phyloP scores from a whole-genome alignment of 2,113 vertebrate genomes.

The Anoplopoma fimbria region DNA sequence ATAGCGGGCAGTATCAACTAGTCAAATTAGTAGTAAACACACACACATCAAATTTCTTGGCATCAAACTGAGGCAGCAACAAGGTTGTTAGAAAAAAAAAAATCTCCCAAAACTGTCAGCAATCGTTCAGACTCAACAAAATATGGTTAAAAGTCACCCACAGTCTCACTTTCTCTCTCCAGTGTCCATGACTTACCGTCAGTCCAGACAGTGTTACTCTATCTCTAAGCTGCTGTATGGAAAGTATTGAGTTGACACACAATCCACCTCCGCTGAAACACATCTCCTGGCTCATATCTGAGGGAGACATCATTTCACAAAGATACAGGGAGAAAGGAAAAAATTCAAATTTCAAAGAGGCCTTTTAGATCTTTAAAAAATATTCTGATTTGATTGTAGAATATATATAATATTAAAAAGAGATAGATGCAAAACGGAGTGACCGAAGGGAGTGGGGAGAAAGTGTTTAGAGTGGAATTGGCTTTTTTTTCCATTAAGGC shows the following conservation, averaged over 20 bases:
- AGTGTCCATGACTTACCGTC: constrained; percentile 17
- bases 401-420: not conserved
- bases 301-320: not conserved
- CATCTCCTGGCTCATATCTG: constrained; percentile 14
- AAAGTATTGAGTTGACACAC: constrained; percentile 62
- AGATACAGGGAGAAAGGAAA: not conserved
- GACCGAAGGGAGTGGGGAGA: constrained; percentile 13
- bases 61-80: not conserved
- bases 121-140: constrained; percentile 8
- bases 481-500: constrained; percentile 54
- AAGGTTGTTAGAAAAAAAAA: not conserved
- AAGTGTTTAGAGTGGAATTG: constrained; percentile 44
- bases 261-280: constrained; percentile 43
- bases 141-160: not conserved
- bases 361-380: constrained; percentile 15
- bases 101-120: not conserved
- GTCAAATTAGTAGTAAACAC: not conserved
- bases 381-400: constrained; percentile 5
- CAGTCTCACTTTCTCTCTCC: not conserved
- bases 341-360: not conserved
- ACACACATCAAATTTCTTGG: not conserved
- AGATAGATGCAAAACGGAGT: constrained; percentile 10
- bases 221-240: constrained; percentile 59
- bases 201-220: constrained; percentile 45
- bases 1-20: not conserved